Conservation (phyloP, 2,797 vertebrate genomes). For the Mormyrus hasselquistii region DNA sequence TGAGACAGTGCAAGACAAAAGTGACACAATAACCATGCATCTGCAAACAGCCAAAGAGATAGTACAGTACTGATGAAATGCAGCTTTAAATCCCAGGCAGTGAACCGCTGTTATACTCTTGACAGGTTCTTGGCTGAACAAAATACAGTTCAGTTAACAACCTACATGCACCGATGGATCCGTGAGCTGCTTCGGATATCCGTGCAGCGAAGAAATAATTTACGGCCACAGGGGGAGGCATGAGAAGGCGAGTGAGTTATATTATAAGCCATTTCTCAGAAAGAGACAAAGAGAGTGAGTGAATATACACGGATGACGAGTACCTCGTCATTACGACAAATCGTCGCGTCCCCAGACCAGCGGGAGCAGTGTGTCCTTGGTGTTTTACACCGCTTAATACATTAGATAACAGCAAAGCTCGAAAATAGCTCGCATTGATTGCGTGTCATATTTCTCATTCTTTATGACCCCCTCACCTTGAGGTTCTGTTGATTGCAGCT, state of each 20-base stretch:
- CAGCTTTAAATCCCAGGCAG: neutral
- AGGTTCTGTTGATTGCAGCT: conserved; percentile 31
- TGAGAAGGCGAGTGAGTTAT: neutral
- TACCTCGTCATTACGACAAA: neutral
- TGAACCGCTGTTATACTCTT: neutral
- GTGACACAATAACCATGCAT: neutral
- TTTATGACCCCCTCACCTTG: conserved; percentile 48
- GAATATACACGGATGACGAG: neutral
- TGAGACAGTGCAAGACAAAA: neutral
- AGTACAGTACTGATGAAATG: neutral
- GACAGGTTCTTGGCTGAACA: neutral
- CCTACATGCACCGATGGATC: neutral
- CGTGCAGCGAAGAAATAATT: neutral
- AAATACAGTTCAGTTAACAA: neutral
- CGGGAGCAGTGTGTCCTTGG: conserved; percentile 49
- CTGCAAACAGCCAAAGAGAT: neutral
- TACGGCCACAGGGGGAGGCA: neutral
- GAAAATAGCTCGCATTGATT: conserved; percentile 67
- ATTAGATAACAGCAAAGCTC: conserved; percentile 57
- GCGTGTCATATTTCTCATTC: conserved; percentile 57
- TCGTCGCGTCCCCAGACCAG: neutral
- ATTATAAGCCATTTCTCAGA: neutral
- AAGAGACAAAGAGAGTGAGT: neutral
- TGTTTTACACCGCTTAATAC: conserved; percentile 56
- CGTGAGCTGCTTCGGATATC: neutral